Percentiles rank a stretch among this genome's conserved stretches.
Conservation (phyloP, 2,888 invertebrate genomes). For the Dione juno region DNA sequence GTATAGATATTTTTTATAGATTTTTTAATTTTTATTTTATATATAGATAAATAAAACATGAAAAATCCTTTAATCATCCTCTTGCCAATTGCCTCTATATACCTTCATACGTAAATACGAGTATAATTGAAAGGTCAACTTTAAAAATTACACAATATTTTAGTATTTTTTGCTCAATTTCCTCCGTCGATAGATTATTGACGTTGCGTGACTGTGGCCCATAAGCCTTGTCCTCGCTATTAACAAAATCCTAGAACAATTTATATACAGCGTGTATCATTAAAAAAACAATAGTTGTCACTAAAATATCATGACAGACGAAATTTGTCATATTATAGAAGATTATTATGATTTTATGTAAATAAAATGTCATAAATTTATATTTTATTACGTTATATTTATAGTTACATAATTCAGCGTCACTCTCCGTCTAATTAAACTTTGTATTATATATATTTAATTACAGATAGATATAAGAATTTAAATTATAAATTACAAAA, state of each 20-base stretch:
- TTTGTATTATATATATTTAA: no score
- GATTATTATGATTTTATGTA: not conserved
- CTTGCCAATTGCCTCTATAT: not conserved
- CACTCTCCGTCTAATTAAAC: no score
- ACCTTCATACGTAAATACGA: not conserved
- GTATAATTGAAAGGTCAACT: slow-evolving; percentile 5
- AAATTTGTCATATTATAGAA: slow-evolving; percentile 12
- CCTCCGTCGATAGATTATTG: slow-evolving; percentile 68
- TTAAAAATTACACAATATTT: not conserved
- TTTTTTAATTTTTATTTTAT: no score
- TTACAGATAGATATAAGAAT: no score
- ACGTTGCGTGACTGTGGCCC: slow-evolving; percentile 72
- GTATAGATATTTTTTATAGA: no score
- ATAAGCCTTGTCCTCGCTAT: slow-evolving; percentile 73
- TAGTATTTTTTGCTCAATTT: slow-evolving; percentile 6
- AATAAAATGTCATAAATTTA: not conserved
- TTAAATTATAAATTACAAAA: slow-evolving; percentile 13
- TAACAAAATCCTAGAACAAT: slow-evolving; percentile 65
- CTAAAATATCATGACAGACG: not conserved
- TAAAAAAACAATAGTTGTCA: not conserved
- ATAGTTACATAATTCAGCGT: no score
- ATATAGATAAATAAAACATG: no score
- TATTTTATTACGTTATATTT: no score
- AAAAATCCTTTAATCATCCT: no score
- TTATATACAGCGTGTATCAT: slow-evolving; percentile 57